These are phyloP conservation scores for Garra rufa DNA, from an alignment of 2,113 vertebrate genomes.

Conservation along the genomic window DNA sequence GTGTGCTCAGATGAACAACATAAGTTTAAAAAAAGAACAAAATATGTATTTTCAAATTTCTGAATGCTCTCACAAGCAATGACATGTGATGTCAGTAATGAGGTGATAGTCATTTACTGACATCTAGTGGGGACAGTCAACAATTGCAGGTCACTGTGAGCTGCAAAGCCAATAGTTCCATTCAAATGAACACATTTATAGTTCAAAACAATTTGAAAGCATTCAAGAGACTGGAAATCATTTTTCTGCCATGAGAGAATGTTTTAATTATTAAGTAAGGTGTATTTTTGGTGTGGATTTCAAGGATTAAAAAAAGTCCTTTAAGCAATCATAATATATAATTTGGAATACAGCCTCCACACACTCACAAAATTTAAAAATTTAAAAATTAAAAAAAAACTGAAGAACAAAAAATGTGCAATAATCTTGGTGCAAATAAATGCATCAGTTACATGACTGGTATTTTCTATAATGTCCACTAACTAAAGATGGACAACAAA, in stretches of 20 bases:
- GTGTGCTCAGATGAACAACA: neutral
- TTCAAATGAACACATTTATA: neutral
- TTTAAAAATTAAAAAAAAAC: neutral
- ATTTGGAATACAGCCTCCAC: neutral
- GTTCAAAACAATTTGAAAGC: neutral
- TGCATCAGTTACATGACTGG: neutral
- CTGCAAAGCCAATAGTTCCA: neutral
- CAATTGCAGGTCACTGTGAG: neutral
- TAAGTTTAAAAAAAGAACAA: neutral
- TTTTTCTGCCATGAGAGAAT: neutral
- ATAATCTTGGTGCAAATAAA: neutral
- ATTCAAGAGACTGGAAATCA: neutral
- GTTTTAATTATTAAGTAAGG: too few species aligned
- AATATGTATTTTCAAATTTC: neutral
- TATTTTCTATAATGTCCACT: neutral
- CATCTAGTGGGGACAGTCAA: slow-evolving; percentile 62
- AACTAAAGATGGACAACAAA: neutral
- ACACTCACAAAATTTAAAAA: neutral
- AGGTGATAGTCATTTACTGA: slow-evolving; percentile 50
- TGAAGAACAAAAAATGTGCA: neutral
- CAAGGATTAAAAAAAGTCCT: neutral
- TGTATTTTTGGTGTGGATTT: neutral
- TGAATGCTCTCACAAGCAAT: neutral
- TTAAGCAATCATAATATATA: neutral
- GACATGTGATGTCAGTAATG: neutral